phyloP scores from a whole-genome alignment of 2,888 invertebrate genomes.

The Gastracanthus pulcherrimus region DNA sequence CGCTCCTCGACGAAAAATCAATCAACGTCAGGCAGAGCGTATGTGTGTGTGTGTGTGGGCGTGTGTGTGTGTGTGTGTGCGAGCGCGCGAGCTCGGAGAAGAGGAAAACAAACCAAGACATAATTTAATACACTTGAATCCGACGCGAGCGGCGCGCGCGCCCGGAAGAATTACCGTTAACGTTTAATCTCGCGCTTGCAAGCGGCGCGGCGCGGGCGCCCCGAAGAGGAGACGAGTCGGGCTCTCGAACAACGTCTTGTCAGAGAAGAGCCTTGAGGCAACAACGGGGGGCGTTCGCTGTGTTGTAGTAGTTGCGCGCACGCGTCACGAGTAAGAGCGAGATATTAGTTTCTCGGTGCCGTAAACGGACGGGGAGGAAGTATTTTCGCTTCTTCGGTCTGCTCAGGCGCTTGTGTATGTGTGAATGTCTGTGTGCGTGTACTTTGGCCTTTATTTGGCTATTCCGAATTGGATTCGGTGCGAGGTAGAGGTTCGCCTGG shows the following conservation, averaged over 20 bases:
- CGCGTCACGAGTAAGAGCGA: too few relatives aligned
- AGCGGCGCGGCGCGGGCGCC: not conserved
- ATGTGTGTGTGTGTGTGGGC: not conserved
- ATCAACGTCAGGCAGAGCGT: slow-evolving; percentile 31
- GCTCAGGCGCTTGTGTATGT: not conserved
- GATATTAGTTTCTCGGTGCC: not conserved
- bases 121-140: slow-evolving; percentile 41
- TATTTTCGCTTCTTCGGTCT: not conserved
- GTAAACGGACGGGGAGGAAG: not conserved
- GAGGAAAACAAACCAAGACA: slow-evolving; percentile 27
- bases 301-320: too few relatives aligned
- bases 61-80: not conserved
- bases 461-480: not conserved
- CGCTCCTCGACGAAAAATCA: slow-evolving; percentile 35
- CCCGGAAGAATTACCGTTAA: slow-evolving; percentile 6
- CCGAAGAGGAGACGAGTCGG: not conserved
- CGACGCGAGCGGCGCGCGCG: not conserved
- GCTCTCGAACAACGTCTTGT: not conserved
- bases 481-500: too few relatives aligned
- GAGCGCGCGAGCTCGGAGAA: not conserved
- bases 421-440: not conserved
- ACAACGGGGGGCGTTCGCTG: too few relatives aligned
- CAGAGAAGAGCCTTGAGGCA: not conserved
- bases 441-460: not conserved
- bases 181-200: slow-evolving; percentile 39